Evolutionary conservation across 2,797 vertebrate genomes (phyloP).

Genomic region (Otolemur crassicaudatus): DNA sequence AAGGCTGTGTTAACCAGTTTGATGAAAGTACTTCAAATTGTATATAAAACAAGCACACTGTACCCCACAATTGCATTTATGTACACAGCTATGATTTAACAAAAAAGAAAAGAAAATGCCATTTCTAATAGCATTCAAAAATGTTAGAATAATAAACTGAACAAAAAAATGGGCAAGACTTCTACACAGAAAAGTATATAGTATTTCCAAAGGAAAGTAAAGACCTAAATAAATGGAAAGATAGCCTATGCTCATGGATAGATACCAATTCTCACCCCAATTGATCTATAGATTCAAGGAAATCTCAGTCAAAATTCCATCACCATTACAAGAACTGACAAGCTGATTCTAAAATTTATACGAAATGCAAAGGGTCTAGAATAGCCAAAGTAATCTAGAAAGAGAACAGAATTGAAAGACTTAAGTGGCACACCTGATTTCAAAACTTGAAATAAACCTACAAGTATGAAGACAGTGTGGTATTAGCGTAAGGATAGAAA

Average conservation of each 20-base stretch:
- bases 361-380: background rate
- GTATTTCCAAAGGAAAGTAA: background rate
- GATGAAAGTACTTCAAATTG: too few species aligned
- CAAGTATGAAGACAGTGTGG: background rate
- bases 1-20: too few species aligned
- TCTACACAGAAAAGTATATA: background rate
- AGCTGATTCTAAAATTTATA: background rate
- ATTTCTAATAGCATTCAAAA: background rate
- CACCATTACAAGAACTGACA: background rate
- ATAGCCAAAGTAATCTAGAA: background rate
- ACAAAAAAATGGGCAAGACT: background rate
- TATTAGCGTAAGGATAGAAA: background rate
- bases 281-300: background rate
- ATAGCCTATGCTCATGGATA: background rate
- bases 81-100: too few species aligned
- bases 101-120: background rate
- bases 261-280: background rate
- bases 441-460: background rate
- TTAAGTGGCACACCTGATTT: background rate
- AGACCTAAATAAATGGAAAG: background rate
- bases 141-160: background rate
- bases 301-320: background rate
- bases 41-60: too few species aligned
- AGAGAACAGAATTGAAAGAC: background rate
- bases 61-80: too few species aligned